phyloP scores from a whole-genome alignment of 2,113 vertebrate genomes.

The Microtus richardsoni region DNA sequence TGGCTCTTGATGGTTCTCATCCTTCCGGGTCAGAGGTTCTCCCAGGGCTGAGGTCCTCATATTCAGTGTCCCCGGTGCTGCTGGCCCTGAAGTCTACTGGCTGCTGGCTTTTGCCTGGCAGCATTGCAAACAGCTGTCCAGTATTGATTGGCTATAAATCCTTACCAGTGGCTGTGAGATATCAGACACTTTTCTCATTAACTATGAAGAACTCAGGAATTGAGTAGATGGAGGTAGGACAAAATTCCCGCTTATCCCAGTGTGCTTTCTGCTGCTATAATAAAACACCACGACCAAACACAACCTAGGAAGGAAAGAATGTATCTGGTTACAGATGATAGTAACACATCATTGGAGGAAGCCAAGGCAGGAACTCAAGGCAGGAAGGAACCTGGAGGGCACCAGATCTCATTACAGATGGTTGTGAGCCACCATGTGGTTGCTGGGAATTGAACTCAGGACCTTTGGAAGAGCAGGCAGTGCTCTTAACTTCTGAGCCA shows the following conservation, averaged over 20 bases:
- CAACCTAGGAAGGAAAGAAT: background rate
- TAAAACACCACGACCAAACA: background rate
- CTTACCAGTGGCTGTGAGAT: background rate
- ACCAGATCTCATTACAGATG: no score
- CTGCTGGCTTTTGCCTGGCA: background rate
- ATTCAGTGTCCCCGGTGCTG: background rate
- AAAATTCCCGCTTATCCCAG: background rate
- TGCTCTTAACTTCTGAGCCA: no score
- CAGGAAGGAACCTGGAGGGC: background rate
- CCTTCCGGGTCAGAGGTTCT: background rate
- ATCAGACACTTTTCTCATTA: background rate
- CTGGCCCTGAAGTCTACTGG: rapidly evolving
- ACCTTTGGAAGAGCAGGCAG: no score
- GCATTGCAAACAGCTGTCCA: background rate
- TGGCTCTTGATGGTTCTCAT: background rate
- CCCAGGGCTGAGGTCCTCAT: background rate
- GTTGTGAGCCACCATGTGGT: no score
- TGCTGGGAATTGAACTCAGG: no score
- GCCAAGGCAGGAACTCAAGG: background rate
- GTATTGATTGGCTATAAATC: background rate
- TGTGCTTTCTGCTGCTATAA: background rate
- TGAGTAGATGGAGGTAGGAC: background rate
- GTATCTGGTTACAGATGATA: background rate
- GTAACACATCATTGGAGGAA: background rate
- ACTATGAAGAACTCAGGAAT: background rate